Percentiles rank a stretch among this genome's conserved stretches.
phyloP scores from a whole-genome alignment of 2,888 invertebrate species.

The Diarsia dahlii region DNA sequence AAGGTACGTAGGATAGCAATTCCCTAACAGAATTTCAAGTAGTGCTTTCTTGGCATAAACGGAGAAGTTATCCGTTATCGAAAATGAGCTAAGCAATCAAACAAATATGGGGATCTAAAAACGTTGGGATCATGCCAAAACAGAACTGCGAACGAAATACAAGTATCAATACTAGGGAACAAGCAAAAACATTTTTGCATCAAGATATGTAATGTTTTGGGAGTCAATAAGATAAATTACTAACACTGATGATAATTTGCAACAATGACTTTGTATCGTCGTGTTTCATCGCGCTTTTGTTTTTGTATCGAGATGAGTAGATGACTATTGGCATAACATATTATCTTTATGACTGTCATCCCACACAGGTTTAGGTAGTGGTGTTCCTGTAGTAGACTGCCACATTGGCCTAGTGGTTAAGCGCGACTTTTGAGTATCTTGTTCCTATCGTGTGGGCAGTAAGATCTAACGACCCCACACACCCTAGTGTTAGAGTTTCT shows the following conservation, averaged over 20 bases:
- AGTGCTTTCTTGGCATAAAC: constrained; percentile 21
- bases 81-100: constrained; percentile 56
- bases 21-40: constrained; percentile 15
- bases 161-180: not conserved
- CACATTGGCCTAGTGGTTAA: too few species aligned
- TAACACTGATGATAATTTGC: constrained; percentile 14
- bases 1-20: not conserved
- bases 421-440: too few species aligned
- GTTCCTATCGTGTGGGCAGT: too few species aligned
- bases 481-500: too few species aligned
- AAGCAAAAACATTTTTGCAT: constrained; percentile 5
- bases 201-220: constrained; percentile 17
- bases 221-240: constrained; percentile 3
- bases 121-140: constrained; percentile 61
- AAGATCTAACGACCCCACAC: too few species aligned
- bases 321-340: too few species aligned
- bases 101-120: constrained; percentile 53
- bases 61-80: constrained; percentile 21
- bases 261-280: not conserved
- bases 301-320: not conserved
- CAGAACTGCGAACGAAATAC: constrained; percentile 11
- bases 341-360: not conserved
- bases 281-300: too few species aligned
- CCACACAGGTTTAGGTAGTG: not conserved
- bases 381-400: too few species aligned